Conservation (phyloP, 2,797 vertebrate species). For the Micromesistius poutassou region DNA sequence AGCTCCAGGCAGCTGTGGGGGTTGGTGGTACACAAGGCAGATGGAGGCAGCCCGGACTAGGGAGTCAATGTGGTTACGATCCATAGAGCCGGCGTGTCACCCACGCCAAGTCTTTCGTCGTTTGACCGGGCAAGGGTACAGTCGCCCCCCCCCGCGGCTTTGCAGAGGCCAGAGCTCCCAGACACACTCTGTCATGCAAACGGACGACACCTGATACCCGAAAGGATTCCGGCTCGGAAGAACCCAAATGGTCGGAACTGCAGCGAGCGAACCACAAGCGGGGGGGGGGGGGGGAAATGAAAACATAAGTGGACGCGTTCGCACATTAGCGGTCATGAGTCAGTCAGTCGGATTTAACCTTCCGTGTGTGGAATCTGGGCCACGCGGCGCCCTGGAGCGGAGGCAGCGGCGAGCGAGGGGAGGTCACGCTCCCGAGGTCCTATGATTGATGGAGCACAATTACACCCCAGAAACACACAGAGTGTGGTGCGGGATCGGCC, state of each 20-base stretch:
- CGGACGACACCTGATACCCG: too few species aligned
- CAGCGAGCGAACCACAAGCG: not conserved
- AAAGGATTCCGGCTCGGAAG: not conserved
- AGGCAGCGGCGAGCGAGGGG: slow-evolving; percentile 14
- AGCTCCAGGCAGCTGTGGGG: slow-evolving; percentile 23
- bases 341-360: slow-evolving; percentile 29
- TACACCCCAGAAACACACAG: not conserved
- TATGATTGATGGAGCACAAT: slow-evolving; percentile 25
- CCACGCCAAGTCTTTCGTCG: slow-evolving; percentile 10
- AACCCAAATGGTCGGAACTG: not conserved
- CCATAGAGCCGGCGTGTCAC: slow-evolving; percentile 16
- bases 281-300: slow-evolving; percentile 10
- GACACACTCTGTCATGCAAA: too few species aligned
- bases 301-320: slow-evolving; percentile 27
- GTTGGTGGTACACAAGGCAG: slow-evolving; percentile 7
- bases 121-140: not conserved
- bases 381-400: slow-evolving; percentile 14
- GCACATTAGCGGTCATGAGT: slow-evolving; percentile 34
- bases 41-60: not conserved
- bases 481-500: too few species aligned
- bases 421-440: slow-evolving; percentile 4
- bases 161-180: too few species aligned
- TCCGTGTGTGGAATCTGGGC: slow-evolving; percentile 35
- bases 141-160: too few species aligned
- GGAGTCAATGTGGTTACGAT: not conserved